Percentiles rank a stretch among this genome's conserved stretches.
Evolutionary conservation across 2,797 vertebrate genomes (phyloP).

Genomic region (Dermochelys coriacea): DNA sequence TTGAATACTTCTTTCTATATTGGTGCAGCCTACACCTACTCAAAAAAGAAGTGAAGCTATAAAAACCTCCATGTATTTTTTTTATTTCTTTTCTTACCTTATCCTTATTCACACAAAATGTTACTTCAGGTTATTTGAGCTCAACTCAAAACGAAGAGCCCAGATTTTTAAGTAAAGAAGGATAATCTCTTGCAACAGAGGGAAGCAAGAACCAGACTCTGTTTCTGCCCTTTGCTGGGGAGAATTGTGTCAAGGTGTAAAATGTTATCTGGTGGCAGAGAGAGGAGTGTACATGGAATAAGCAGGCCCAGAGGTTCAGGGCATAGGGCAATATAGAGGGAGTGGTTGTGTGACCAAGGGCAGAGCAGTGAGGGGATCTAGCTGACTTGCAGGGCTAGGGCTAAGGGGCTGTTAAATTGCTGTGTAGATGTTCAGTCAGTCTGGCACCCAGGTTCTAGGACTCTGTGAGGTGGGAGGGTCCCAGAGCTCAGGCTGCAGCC

Average conservation of each 20-base stretch:
- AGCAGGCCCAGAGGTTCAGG: not conserved
- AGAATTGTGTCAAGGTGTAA: not conserved
- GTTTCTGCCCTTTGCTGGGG: not conserved
- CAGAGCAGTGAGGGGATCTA: not conserved
- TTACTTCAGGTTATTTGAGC: conserved; percentile 77
- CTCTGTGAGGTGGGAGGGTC: not conserved
- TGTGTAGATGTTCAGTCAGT: not conserved
- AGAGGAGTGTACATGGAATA: not conserved
- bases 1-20: conserved; percentile 81
- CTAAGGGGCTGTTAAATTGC: not conserved
- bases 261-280: not conserved
- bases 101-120: conserved; percentile 50
- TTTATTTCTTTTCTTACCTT: conserved; percentile 52
- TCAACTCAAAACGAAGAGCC: conserved; percentile 7
- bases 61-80: conserved; percentile 63
- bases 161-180: conserved; percentile 47
- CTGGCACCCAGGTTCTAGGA: not conserved
- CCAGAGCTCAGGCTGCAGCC: not conserved
- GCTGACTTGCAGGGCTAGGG: not conserved
- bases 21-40: conserved; percentile 73
- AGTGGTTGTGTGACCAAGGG: not conserved
- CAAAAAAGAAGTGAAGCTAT: conserved; percentile 69
- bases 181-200: conserved; percentile 53
- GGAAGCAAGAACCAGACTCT: conserved; percentile 40
- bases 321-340: not conserved